phyloP scores from a whole-genome alignment of 2,888 invertebrate species.

The Salpingus planirostris region DNA sequence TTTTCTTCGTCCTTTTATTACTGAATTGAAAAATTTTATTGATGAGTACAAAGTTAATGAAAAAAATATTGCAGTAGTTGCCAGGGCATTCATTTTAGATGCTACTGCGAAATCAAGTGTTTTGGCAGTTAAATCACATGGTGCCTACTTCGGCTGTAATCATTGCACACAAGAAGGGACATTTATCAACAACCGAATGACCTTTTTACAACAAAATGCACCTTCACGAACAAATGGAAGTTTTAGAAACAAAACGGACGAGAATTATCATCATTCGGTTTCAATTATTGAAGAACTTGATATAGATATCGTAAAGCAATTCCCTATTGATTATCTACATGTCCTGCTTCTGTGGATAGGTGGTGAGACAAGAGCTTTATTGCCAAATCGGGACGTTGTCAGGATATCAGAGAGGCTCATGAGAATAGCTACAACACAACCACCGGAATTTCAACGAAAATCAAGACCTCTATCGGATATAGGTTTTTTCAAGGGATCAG shows the following conservation, averaged over 20 bases:
- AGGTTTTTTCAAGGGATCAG: neutral
- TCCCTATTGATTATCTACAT: neutral
- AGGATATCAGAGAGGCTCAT: neutral
- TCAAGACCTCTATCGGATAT: neutral
- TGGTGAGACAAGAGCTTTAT: neutral
- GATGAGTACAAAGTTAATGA: neutral
- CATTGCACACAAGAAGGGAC: neutral
- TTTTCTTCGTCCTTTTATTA: neutral
- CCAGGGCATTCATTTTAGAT: neutral
- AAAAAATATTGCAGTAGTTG: neutral
- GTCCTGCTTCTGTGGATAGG: neutral
- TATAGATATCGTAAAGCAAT: neutral
- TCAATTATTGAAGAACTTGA: neutral
- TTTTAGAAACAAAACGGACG: neutral
- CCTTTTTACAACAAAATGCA: neutral
- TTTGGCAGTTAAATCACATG: neutral
- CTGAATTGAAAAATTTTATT: neutral
- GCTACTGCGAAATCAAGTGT: neutral
- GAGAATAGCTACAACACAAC: neutral
- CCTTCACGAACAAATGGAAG: neutral
- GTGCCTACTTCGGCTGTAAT: neutral
- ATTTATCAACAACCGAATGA: neutral
- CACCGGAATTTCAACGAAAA: slow-evolving; percentile 1
- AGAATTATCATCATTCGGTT: neutral
- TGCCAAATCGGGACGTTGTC: neutral